phyloP scores from a whole-genome alignment of 2,797 vertebrate genomes.

The Epinephelus awoara region DNA sequence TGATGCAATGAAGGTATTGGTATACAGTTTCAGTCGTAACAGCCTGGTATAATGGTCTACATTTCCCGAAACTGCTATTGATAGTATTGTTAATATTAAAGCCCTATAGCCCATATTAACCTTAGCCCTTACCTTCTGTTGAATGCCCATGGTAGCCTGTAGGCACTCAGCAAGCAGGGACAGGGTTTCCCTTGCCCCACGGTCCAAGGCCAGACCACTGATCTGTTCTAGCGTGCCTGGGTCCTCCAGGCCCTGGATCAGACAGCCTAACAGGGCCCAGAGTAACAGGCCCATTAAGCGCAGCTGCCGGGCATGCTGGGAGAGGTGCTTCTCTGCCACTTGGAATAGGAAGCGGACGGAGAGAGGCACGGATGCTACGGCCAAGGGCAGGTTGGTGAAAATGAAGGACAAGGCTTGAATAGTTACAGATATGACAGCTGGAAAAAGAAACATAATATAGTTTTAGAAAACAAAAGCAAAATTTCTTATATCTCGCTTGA shows the following conservation, averaged over 20 bases:
- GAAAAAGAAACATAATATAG: constrained; percentile 25
- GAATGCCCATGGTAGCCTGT: constrained; percentile 87
- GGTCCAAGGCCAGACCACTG: constrained; percentile 88
- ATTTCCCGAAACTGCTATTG: not conserved
- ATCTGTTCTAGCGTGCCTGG: constrained; percentile 88
- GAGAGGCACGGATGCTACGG: constrained; percentile 92
- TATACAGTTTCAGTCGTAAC: not conserved
- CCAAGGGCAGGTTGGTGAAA: constrained; percentile 93
- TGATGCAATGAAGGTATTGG: not conserved
- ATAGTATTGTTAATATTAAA: constrained; percentile 9
- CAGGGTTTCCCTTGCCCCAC: constrained; percentile 90
- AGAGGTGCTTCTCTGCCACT: constrained; percentile 92
- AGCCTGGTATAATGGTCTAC: not conserved
- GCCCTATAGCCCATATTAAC: not conserved
- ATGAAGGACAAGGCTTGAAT: constrained; percentile 93
- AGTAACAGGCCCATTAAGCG: constrained; percentile 91
- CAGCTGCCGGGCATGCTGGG: constrained; percentile 89
- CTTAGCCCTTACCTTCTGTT: constrained; percentile 80
- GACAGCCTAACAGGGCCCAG: constrained; percentile 91
- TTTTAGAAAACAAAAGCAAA: not conserved
- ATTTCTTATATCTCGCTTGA: not conserved
- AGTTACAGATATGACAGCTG: constrained; percentile 88
- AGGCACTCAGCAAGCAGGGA: constrained; percentile 91
- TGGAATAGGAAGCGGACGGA: constrained; percentile 94
- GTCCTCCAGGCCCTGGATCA: constrained; percentile 92